Percentiles rank a stretch among this genome's conserved stretches.
Conservation (phyloP, 2,797 vertebrate species). For the Galago senegalensis region DNA sequence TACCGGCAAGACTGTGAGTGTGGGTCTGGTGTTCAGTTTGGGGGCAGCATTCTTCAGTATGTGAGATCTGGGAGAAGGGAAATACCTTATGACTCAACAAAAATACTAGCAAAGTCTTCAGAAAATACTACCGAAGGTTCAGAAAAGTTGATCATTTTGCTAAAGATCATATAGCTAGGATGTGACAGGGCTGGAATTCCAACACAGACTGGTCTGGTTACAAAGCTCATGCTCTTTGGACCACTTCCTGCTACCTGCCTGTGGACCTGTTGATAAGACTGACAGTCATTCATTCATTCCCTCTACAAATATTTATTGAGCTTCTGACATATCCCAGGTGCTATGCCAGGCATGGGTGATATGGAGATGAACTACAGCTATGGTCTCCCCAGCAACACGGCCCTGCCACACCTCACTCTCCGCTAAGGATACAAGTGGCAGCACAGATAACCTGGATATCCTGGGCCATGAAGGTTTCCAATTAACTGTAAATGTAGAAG, state of each 20-base stretch:
- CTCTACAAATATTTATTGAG: background rate
- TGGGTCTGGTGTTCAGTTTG: too few species aligned
- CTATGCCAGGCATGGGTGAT: background rate
- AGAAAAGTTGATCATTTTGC: background rate
- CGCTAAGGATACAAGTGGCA: background rate
- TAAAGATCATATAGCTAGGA: background rate
- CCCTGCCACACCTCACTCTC: background rate
- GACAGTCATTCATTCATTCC: background rate
- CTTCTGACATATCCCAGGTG: background rate
- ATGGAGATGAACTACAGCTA: background rate
- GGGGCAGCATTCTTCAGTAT: too few species aligned
- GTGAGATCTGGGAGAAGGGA: too few species aligned
- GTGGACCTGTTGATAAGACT: background rate
- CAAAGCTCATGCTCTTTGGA: background rate
- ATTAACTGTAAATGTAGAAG: slow-evolving; percentile 9
- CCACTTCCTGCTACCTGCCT: background rate
- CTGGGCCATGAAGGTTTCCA: background rate
- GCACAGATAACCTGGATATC: background rate
- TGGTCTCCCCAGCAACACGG: background rate
- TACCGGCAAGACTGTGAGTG: too few species aligned
- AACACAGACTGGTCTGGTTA: background rate
- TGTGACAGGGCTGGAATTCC: background rate
- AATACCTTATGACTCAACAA: too few species aligned
- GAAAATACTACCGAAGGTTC: background rate
- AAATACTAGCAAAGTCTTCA: too few species aligned